phyloP scores from a whole-genome alignment of 30 jellyfish, hydroid and myxozoan species.

The Hydractinia symbiolongicarpus region DNA sequence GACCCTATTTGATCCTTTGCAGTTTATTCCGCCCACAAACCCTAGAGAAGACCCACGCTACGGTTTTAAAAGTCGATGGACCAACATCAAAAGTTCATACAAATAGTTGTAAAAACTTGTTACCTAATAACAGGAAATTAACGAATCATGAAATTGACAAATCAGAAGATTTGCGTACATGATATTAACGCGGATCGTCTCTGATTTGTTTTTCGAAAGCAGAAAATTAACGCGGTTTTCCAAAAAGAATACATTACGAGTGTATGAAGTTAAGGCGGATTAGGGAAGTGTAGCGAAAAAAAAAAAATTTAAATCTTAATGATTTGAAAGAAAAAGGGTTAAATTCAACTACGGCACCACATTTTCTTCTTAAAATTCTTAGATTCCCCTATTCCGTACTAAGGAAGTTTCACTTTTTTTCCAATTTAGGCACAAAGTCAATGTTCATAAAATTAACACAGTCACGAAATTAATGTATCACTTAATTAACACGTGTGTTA shows the following conservation, averaged over 20 bases:
- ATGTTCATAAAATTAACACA: no score
- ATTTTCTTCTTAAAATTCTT: no score
- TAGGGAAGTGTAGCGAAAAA: not conserved
- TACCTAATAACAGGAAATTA: not conserved
- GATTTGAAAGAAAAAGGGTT: not conserved
- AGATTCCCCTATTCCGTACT: no score
- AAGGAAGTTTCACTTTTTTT: no score
- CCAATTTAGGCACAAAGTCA: no score
- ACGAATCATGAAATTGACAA: not conserved
- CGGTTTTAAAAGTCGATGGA: no score
- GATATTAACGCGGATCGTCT: not conserved
- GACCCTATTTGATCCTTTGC: no score
- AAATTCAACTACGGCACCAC: constrained; percentile 3
- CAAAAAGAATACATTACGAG: not conserved
- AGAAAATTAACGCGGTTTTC: constrained; percentile 2
- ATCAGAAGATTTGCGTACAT: not conserved
- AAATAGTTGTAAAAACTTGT: not conserved
- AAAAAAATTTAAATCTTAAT: not conserved
- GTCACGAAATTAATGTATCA: no score
- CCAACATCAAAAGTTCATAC: no score
- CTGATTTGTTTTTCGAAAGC: not conserved
- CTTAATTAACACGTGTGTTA: no score
- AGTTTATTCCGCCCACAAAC: no score
- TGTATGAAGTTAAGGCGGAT: not conserved
- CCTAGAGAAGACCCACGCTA: no score